Percentiles rank a stretch among this genome's conserved stretches.
Evolutionary conservation across 2,113 vertebrate species (phyloP).

Genomic region (Carassius gibelio): DNA sequence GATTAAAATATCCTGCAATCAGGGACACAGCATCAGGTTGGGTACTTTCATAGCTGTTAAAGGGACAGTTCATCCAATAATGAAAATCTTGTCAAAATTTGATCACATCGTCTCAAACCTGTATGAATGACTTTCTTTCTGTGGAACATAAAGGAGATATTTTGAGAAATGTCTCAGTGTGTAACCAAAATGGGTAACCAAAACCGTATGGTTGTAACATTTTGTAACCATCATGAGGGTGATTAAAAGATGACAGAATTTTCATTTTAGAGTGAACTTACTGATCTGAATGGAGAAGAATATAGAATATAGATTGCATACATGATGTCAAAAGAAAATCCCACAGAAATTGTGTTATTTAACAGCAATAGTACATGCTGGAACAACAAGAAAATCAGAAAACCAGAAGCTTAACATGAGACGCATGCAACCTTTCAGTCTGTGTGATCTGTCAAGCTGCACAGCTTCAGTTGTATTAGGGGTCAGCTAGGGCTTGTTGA

Average conservation of each 20-base stretch:
- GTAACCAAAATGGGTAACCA: not conserved
- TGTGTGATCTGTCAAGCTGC: not conserved
- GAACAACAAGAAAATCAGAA: not conserved
- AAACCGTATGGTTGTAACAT: not conserved
- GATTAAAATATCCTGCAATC: conserved; percentile 30
- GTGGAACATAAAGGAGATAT: not conserved
- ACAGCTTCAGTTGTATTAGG: not conserved
- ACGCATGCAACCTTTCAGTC: not conserved
- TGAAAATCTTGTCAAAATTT: not conserved
- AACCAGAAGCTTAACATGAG: not conserved
- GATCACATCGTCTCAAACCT: too few relatives aligned
- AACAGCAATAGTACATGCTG: not conserved
- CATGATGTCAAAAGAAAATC: not conserved
- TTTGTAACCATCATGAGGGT: too few relatives aligned
- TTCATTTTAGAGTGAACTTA: not conserved
- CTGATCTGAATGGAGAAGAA: not conserved
- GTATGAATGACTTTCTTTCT: not conserved
- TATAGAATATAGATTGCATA: not conserved
- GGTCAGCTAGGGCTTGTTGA: not conserved
- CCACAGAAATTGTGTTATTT: not conserved
- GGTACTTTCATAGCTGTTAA: not conserved
- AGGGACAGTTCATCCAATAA: not conserved
- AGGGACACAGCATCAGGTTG: not conserved
- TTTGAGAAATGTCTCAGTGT: not conserved
- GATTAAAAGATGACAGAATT: not conserved